Conservation (phyloP, 1,140 invertebrate genomes). For the Brevipalpus yothersi region DNA sequence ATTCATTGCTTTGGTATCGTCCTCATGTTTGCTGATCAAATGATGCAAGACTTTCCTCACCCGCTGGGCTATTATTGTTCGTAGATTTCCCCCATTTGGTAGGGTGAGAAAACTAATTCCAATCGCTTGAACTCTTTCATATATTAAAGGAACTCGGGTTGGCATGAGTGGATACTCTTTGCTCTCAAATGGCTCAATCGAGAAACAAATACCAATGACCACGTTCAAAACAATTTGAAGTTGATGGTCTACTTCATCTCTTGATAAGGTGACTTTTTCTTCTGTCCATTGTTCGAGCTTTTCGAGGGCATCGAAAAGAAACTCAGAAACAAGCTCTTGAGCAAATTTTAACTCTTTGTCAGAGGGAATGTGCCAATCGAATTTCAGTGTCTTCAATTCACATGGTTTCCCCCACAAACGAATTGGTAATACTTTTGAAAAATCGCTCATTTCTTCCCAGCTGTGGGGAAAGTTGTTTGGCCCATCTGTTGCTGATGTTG, state of each 20-base stretch:
- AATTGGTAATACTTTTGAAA: slow-evolving; percentile 44
- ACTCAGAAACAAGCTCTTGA: slow-evolving; percentile 30
- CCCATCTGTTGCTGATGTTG: slow-evolving; percentile 11
- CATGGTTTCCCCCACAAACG: slow-evolving; percentile 46
- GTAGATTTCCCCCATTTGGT: slow-evolving; percentile 26
- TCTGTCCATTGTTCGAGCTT: slow-evolving; percentile 23
- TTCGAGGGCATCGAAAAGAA: slow-evolving; percentile 29
- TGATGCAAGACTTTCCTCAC: slow-evolving; percentile 28
- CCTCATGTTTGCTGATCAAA: slow-evolving; percentile 33
- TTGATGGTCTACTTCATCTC: slow-evolving; percentile 25
- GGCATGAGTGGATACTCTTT: slow-evolving; percentile 11
- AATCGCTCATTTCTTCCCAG: slow-evolving; percentile 27
- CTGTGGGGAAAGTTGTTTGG: background rate
- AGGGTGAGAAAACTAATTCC: background rate
- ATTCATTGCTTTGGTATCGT: slow-evolving; percentile 45
- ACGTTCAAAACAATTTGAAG: slow-evolving; percentile 26
- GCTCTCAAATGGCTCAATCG: slow-evolving; percentile 34
- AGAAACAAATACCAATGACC: slow-evolving; percentile 27
- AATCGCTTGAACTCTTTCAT: background rate
- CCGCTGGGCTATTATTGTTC: slow-evolving; percentile 26
- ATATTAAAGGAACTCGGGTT: background rate
- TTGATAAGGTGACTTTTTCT: slow-evolving; percentile 1
- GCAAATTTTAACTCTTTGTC: slow-evolving; percentile 37
- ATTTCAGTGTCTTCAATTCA: slow-evolving; percentile 33
- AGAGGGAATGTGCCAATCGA: slow-evolving; percentile 50